These are phyloP conservation scores for Gadus chalcogrammus DNA, from an alignment of 2,113 vertebrate genomes.

Conservation along the genomic window DNA sequence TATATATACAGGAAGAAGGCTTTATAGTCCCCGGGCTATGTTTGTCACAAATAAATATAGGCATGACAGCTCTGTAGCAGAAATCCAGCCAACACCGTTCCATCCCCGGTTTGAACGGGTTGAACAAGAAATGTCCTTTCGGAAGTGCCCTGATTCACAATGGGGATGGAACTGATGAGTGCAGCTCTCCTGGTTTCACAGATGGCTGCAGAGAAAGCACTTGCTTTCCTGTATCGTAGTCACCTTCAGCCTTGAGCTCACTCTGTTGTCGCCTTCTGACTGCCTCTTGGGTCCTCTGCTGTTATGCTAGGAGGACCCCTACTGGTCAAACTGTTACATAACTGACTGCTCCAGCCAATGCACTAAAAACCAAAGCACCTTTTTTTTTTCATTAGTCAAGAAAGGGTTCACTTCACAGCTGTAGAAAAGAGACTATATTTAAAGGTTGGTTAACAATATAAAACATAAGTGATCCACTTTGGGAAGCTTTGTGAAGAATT, in stretches of 20 bases:
- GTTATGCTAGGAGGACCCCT: conserved; percentile 45
- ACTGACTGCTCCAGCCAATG: background rate
- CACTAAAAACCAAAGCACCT: background rate
- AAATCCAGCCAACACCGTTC: background rate
- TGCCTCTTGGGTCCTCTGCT: background rate
- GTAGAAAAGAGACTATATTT: background rate
- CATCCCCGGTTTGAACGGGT: conserved; percentile 28
- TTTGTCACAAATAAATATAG: conserved; percentile 7
- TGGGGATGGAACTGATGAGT: conserved; percentile 45
- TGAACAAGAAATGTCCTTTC: conserved; percentile 24
- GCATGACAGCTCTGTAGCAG: conserved; percentile 3
- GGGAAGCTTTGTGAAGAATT: too few relatives aligned
- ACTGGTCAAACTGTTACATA: conserved; percentile 31
- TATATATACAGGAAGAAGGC: conserved; percentile 9
- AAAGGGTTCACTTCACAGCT: background rate
- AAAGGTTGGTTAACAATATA: background rate
- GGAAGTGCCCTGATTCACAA: conserved; percentile 31
- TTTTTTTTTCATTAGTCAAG: background rate
- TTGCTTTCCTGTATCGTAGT: conserved; percentile 42
- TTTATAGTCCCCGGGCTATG: conserved; percentile 18
- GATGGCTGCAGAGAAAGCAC: conserved; percentile 39
- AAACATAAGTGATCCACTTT: too few relatives aligned
- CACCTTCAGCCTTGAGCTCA: conserved; percentile 15
- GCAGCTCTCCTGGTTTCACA: conserved; percentile 42
- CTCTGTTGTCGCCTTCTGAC: conserved; percentile 3